These are phyloP conservation scores for Antechinus flavipes DNA, from an alignment of 2,113 vertebrate genomes.

Conservation along the genomic window DNA sequence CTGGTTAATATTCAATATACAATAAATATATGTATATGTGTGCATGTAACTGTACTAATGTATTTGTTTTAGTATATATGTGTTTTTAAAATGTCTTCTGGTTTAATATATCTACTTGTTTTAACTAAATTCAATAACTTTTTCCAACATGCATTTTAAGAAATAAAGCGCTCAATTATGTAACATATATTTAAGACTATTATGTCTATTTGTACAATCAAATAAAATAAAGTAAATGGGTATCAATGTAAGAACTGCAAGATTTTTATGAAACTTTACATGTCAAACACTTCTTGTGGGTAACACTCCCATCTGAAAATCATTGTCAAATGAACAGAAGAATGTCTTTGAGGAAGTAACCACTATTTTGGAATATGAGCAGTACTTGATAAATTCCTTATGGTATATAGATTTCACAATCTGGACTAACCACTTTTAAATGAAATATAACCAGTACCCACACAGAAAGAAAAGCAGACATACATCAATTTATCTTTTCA, in stretches of 20 bases:
- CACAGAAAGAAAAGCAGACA: constrained; percentile 9
- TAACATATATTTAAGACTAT: neutral
- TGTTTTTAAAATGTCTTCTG: no score
- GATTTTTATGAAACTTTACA: constrained; percentile 12
- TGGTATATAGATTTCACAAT: constrained; percentile 50
- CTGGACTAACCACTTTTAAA: constrained; percentile 4
- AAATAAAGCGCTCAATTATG: neutral
- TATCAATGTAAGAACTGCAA: constrained; percentile 42
- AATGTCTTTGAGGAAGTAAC: neutral
- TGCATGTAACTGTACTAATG: no score
- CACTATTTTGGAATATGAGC: neutral
- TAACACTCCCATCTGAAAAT: constrained; percentile 19
- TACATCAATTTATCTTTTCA: constrained; percentile 25
- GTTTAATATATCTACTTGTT: neutral
- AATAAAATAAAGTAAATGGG: neutral
- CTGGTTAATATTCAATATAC: no score
- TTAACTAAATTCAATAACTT: constrained; percentile 11
- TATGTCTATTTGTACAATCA: neutral
- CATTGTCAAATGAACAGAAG: constrained; percentile 16
- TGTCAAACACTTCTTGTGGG: constrained; percentile 7
- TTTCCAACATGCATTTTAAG: neutral
- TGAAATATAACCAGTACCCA: neutral
- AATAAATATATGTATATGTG: no score
- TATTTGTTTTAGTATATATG: no score
- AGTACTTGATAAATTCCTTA: constrained; percentile 27